Base-by-base conservation (phyloP, 2,113 vertebrate species). In the Brachirus orientalis region DNA sequence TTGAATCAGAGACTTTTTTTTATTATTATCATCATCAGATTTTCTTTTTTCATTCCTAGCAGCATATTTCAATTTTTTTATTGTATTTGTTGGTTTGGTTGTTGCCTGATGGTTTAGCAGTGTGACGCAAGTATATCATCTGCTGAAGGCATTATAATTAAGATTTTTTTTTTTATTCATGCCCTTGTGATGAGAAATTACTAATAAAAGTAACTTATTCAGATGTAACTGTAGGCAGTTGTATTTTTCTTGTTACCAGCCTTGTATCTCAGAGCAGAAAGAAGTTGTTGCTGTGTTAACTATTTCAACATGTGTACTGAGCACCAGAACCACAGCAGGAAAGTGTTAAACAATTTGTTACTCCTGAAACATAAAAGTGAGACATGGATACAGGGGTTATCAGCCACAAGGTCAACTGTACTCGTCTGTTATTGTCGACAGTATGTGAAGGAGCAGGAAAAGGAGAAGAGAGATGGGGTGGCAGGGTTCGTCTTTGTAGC, bases 401-500 rank as follows among this genome's bases (percentile, higher is more conserved):
- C 65, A 56, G 65, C 13, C 22, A 22, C 61, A 6, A 63, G 74
- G 69, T 75, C 66, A 56, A 3, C 50, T n/a, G 38, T 54, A 46
- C 54, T 69, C 41, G n/a, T 56, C 47, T 61, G 50, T 72, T 47
- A 62, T 53, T 65, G 28, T 71, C 50, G 43, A 54, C 20, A 60
- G 37, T 35, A 43, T 67, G 61, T 56, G 36, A 72, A 41, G 68
- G 77, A 76, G 63, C 63, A 45, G 58, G 76, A 75, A 61, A 72
- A 61, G 67, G 77, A 64, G 8, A 54, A 43, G 75, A 70, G 41
- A 55, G 70, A 22, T 41, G 19, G 63, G 69, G 54, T 79, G 72
- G 66, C 74, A 77, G 69, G 72, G 54, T 65, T 57, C 62, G 69
- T 64, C 61, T 73, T 81, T 83, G 73, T 69, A 78, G 62, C 67